Base-by-base conservation (phyloP, 2,113 vertebrate genomes). In the Silurus asotus region DNA sequence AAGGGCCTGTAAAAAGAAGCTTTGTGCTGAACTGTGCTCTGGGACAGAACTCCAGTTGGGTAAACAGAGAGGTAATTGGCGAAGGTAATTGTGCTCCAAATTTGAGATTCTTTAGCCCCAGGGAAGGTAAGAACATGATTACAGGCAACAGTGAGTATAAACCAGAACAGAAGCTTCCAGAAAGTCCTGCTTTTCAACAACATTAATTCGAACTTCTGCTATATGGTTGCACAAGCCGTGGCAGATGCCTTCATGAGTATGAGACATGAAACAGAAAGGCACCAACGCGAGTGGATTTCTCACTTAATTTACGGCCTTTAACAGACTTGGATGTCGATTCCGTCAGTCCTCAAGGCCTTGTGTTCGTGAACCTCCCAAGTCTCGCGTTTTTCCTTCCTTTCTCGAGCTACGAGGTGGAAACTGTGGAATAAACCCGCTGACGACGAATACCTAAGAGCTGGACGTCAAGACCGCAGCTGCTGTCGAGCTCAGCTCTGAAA, bases 41-140 rank as follows among this genome's bases (percentile, higher is more conserved):
- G 56, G 53, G 69, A 64, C 45, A 37, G n/a, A 61, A 17, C 45
- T 37, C 51, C 23, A 25, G 83, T 75, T 64, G 55, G 83, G 83
- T 84, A 84, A 84, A 84, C 59, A 84, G 28, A 80, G 59, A 83
- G 67, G 82, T 83, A 74, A 83, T 83, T 48, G 69, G 56, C 19
- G 48, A 59, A 81, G 56, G 79, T 61, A 86, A 80, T 80, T 83
- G 78, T 70, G 20, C 67, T 62, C 59, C 15, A 15, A 53, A 48
- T 64, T 28, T 58, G 45, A 67, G 48, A 25, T 67, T 65, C 55
- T 65, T 82, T 67, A 28, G 80, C 80, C 25, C 49, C 45, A 55
- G 56, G 77, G 77, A 80, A 45, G 28, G 17, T 80, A 11, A 80
- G 56, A 61, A 14, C 17, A 13, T 61, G 56, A 80, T 80, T 61